Base-by-base conservation (phyloP, 2,797 vertebrate species). In the Enteromius anoplus region DNA sequence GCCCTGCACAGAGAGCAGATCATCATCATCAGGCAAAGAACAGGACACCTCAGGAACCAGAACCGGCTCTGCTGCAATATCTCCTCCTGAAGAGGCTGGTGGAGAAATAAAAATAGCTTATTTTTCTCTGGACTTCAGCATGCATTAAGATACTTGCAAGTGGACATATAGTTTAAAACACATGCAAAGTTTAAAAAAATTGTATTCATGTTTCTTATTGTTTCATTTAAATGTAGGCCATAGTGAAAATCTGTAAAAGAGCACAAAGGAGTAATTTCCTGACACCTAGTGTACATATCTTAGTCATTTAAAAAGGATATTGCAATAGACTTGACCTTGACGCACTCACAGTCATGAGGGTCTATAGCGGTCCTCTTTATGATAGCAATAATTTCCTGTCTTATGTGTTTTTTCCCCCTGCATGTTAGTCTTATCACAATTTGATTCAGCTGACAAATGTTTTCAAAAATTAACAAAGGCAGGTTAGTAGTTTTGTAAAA, bases 1-100 rank as follows among this genome's bases (percentile, higher is more conserved):
- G 26, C 94, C 94, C 78, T 90, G 85, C 85, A 93, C 89, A 86
- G 87, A 91, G 86, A 94, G 92, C 82, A 90, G 89, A 86, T 93
- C 91, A 51, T 94, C 42, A 45, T 94, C 89, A 29, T 90, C 84
- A 0, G 94, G 92, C 51, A 94, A 90, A 78, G 91, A 89, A 87
- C 94, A 92, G 81, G 75, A 92, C 55, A 80, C 88, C 23, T 3
- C 37, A 2, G 86, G 26, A 1, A 84, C 75, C 70, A 87, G 58
- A 14, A 84, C 23, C 32, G 82, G 47, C 53, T 85, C 77, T 53
- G 21, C 75, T 76, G 86, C 92, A 64, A 8, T 45, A 78, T 10
- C 47, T 47, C 1, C 45, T 78, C 34, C 78, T 91, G 90, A 87
- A 26, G 64, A 76, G 72, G 73, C 72, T 77, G 65, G 15, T 69